Evolutionary conservation across 2,888 invertebrate genomes (phyloP).

Genomic region (Lymantria monacha): DNA sequence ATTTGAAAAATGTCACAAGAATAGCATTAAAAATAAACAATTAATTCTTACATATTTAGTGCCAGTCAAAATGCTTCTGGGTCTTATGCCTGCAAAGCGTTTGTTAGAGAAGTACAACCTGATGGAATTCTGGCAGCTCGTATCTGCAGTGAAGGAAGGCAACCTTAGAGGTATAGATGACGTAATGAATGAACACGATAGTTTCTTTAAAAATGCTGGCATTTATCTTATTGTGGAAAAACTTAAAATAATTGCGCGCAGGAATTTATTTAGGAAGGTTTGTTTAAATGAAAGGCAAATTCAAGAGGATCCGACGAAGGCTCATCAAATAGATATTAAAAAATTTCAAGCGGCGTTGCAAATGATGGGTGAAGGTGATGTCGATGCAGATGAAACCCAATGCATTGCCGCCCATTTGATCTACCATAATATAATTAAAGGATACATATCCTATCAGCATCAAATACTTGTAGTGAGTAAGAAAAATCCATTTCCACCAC

Average conservation of each 20-base stretch:
- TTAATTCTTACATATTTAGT: constrained; percentile 96
- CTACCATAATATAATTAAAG: constrained; percentile 97
- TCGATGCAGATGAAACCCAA: constrained; percentile 96
- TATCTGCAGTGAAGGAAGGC: constrained; percentile 94
- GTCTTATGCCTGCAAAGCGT: constrained; percentile 93
- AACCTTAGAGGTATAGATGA: constrained; percentile 91
- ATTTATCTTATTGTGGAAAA: constrained; percentile 98
- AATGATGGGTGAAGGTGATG: constrained; percentile 90
- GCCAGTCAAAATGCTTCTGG: constrained; percentile 98
- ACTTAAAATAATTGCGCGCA: constrained; percentile 95
- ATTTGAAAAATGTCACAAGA: constrained; percentile 93
- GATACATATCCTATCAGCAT: constrained; percentile 98
- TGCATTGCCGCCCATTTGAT: constrained; percentile 98
- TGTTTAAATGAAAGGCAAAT: constrained; percentile 42
- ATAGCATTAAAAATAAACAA: constrained; percentile 92
- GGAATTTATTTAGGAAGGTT: constrained; percentile 97
- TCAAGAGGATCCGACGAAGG: constrained; percentile 58
- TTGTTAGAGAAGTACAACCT: constrained; percentile 95
- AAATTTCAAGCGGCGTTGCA: constrained; percentile 92
- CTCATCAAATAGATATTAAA: constrained; percentile 94
- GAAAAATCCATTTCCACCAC: constrained; percentile 95
- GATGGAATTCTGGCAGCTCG: constrained; percentile 94
- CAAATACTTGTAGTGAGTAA: constrained; percentile 98
- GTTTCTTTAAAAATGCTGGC: constrained; percentile 97
- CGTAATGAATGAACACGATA: constrained; percentile 92